phyloP scores from a whole-genome alignment of 1,140 invertebrate species.

The Orius insidiosus region DNA sequence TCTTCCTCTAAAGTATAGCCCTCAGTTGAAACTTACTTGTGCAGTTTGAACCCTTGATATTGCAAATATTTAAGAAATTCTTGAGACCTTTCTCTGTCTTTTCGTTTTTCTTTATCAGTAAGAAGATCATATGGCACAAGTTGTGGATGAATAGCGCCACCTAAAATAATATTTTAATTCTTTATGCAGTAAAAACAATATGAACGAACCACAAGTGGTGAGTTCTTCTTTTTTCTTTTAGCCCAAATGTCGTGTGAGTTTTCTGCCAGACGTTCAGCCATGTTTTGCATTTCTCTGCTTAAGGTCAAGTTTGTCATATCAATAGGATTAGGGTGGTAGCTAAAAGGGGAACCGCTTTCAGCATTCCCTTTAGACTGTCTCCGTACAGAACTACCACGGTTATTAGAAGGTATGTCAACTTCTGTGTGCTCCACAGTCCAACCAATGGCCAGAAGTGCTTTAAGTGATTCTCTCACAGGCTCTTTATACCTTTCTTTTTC shows the following conservation, averaged over 20 bases:
- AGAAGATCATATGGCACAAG: constrained; percentile 94
- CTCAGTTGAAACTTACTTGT: constrained; percentile 35
- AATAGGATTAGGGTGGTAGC: constrained; percentile 94
- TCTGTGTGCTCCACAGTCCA: constrained; percentile 89
- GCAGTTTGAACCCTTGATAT: constrained; percentile 85
- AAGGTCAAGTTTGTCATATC: constrained; percentile 96
- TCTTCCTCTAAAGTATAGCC: too few species aligned
- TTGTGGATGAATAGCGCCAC: constrained; percentile 81
- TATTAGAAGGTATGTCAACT: constrained; percentile 54
- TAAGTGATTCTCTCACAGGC: constrained; percentile 81
- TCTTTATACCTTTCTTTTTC: constrained; percentile 86
- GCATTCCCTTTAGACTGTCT: constrained; percentile 46
- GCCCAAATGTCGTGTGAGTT: constrained; percentile 98
- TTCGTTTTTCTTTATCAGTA: constrained; percentile 96
- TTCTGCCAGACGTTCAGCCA: constrained; percentile 89
- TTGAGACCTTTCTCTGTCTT: constrained; percentile 88
- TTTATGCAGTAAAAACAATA: not conserved
- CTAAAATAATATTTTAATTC: constrained; percentile 24
- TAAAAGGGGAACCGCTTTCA: constrained; percentile 43
- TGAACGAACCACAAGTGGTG: constrained; percentile 36
- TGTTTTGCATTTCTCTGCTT: constrained; percentile 94
- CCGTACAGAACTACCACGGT: constrained; percentile 48
- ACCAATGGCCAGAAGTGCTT: constrained; percentile 78
- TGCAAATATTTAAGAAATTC: constrained; percentile 97
- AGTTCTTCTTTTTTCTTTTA: constrained; percentile 89